A percentile compares a stretch with the other conserved stretches of the same genome.
Evolutionary conservation across 2,113 vertebrate species (phyloP).

Genomic region (Noctilio leporinus): DNA sequence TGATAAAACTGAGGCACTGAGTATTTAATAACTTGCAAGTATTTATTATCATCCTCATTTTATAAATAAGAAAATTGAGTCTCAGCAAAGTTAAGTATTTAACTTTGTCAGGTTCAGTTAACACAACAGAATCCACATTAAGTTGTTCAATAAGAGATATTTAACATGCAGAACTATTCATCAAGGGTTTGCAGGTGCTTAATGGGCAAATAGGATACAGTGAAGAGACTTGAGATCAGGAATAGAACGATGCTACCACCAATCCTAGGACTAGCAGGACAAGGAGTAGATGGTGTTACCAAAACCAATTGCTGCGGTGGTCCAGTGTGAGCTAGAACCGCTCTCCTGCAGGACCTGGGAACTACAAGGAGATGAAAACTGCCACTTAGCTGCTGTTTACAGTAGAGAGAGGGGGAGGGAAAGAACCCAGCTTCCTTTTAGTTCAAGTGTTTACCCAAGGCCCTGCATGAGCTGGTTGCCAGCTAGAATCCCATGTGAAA

Average conservation of each 20-base stretch:
- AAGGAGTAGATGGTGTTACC: neutral
- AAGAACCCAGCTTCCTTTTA: neutral
- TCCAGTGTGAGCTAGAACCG: neutral
- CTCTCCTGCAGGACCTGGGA: neutral
- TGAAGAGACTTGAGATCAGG: neutral
- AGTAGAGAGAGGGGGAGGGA: neutral
- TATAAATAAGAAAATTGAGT: neutral
- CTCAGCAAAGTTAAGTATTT: neutral
- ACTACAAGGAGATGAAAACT: neutral
- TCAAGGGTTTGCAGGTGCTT: neutral
- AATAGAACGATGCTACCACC: neutral
- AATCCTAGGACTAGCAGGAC: neutral
- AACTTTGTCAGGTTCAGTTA: neutral
- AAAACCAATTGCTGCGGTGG: neutral
- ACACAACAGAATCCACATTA: neutral
- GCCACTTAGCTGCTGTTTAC: too few species aligned
- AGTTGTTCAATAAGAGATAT: neutral
- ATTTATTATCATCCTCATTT: neutral
- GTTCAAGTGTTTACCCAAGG: neutral
- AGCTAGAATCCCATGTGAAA: neutral
- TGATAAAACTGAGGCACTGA: neutral
- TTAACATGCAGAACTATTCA: neutral
- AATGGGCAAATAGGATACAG: neutral
- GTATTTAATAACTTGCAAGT: neutral
- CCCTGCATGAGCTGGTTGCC: neutral